Percentiles rank a stretch among this genome's conserved stretches.
Evolutionary conservation across 2,888 invertebrate species (phyloP).

Genomic region (Papilio protenor): DNA sequence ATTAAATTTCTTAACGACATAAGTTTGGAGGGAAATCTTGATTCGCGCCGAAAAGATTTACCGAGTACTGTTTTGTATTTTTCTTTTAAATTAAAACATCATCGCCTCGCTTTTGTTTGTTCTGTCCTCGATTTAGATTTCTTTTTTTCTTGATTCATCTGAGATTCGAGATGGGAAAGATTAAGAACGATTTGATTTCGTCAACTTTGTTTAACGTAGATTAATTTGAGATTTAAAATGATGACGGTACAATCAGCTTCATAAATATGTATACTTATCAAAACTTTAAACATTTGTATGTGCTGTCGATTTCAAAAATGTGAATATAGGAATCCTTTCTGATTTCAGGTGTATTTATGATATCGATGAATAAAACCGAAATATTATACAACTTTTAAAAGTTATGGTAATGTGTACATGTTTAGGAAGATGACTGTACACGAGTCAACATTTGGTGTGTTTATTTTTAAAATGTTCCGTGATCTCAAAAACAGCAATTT

Average conservation of each 20-base stretch:
- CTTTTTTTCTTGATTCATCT: background rate
- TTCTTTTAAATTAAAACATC: conserved; percentile 47
- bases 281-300: no score
- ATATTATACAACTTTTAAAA: no score
- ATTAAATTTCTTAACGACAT: conserved; percentile 63
- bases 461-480: no score
- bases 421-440: no score
- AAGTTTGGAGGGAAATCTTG: conserved; percentile 49
- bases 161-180: background rate
- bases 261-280: no score
- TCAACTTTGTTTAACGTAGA: background rate
- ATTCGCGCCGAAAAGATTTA: conserved; percentile 47
- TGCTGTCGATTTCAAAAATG: no score
- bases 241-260: no score
- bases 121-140: conserved; percentile 1
- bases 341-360: no score
- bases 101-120: conserved; percentile 11
- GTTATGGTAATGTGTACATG: no score
- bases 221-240: background rate
- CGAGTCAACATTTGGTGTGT: background rate
- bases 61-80: conserved; percentile 52
- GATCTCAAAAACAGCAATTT: no score
- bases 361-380: no score
- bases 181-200: background rate
- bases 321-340: no score